Conservation (phyloP, 2,888 invertebrate genomes). For the Chymomyza fuscimana region DNA sequence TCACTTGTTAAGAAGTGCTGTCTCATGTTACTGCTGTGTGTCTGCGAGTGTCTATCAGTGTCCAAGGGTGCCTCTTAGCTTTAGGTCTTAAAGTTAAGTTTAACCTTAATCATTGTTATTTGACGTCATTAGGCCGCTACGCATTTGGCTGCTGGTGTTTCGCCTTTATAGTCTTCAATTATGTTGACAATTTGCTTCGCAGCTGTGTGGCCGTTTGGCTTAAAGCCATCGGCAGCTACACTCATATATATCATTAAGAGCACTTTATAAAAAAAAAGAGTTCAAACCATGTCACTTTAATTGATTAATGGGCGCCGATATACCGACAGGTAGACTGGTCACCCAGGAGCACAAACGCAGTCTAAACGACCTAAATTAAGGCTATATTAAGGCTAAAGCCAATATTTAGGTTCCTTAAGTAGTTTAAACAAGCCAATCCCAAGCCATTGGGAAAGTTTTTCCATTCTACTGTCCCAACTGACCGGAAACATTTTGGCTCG, state of each 20-base stretch:
- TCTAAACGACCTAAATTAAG: conserved; percentile 37
- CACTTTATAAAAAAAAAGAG: conserved; percentile 63
- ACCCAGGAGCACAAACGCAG: conserved; percentile 19
- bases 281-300: not conserved
- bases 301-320: conserved; percentile 62
- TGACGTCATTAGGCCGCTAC: conserved; percentile 61
- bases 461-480: not conserved
- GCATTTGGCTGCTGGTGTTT: conserved; percentile 65
- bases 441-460: not conserved
- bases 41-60: conserved; percentile 12
- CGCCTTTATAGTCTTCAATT: conserved; percentile 52
- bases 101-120: conserved; percentile 71
- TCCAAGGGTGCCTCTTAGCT: not conserved
- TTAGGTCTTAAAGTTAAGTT: conserved; percentile 12
- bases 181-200: conserved; percentile 63
- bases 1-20: conserved; percentile 24
- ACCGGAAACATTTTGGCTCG: conserved; percentile 8
- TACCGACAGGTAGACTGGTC: conserved; percentile 55
- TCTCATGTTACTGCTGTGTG: conserved; percentile 22
- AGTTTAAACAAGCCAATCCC: not conserved
- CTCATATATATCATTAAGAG: conserved; percentile 58
- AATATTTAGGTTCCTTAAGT: conserved; percentile 8
- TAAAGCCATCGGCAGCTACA: conserved; percentile 36
- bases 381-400: conserved; percentile 48
- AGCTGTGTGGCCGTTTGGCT: conserved; percentile 44